Evolutionary conservation across 2,113 vertebrate species (phyloP).

Genomic region (Cyanoliseus patagonus): DNA sequence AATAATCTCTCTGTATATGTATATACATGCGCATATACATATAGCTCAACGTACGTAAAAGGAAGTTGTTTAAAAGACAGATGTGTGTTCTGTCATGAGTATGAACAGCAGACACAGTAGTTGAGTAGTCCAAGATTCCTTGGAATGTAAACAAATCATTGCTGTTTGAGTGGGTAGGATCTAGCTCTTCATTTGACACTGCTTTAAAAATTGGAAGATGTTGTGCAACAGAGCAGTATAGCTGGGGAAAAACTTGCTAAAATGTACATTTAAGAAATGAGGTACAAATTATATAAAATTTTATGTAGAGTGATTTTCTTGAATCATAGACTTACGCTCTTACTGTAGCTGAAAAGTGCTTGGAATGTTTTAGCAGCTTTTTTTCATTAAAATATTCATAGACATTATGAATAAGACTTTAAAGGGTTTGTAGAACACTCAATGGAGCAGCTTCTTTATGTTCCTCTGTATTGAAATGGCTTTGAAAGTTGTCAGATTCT

Average conservation of each 20-base stretch:
- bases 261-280: neutral
- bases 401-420: neutral
- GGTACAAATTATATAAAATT: neutral
- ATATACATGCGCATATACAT: neutral
- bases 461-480: neutral
- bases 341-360: neutral
- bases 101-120: slow-evolving; percentile 69
- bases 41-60: slow-evolving; percentile 66
- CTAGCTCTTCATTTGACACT: slow-evolving; percentile 57
- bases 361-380: neutral
- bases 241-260: neutral
- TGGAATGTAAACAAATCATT: slow-evolving; percentile 72
- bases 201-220: slow-evolving; percentile 37
- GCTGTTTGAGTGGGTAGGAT: slow-evolving; percentile 46
- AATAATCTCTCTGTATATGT: slow-evolving; percentile 24
- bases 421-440: neutral
- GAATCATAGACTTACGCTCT: neutral
- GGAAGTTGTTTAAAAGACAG: slow-evolving; percentile 78
- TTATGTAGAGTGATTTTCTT: neutral
- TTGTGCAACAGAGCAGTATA: neutral
- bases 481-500: neutral
- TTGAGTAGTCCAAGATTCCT: slow-evolving; percentile 66
- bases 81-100: slow-evolving; percentile 73
- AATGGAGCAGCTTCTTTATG: neutral
- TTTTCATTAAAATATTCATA: neutral